Evolutionary conservation across 2,113 vertebrate species (phyloP), one percentile per base, ranked within the genome.

Genomic region (Colius striatus): DNA sequence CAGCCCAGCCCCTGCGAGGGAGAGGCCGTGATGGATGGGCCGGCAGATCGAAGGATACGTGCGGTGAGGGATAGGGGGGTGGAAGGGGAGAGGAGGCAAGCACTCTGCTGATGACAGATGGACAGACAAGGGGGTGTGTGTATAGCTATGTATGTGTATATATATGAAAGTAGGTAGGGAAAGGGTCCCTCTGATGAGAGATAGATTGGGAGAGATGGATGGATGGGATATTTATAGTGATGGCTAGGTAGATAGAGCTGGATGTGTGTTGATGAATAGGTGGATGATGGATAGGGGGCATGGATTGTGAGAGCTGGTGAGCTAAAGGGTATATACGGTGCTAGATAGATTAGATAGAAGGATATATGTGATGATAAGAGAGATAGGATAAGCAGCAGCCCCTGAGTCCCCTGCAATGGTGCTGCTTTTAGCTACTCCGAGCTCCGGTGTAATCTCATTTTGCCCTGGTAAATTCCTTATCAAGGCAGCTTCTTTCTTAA

Each of bases 151-250:
- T 55, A 26, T 45, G 76, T 41, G 58, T 82, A 29, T 75, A 27
- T 87, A 60, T 68, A 1, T 11, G 55, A 62, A 60, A 65, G 89
- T 51, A 30, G 90, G 88, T 26, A 90, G 82, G 71, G 60, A 95
- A 90, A 71, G 90, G 92, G 85, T 73, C 85, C 55, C 85, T 92
- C 76, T 74, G 95, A 94, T 93, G 96, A 96, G 95, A 86, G 89
- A 84, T 60, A 89, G 86, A 86, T 96, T 80, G 90, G 91, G 89
- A 84, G 86, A 97, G 96, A 96, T 94, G 96, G 96, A 97, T 97
- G 86, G 95, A 95, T 95, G 96, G 92, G 96, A 96, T 96, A 97
- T 97, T 97, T 96, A 96, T 97, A 95, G 95, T 95, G 96, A 96
- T 96, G 92, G 95, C 91, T 73, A 10, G 94, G 94, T 94, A 92